These are phyloP conservation scores for Lydus trimaculatus DNA, from an alignment of 2,888 invertebrate species.

Conservation along the genomic window DNA sequence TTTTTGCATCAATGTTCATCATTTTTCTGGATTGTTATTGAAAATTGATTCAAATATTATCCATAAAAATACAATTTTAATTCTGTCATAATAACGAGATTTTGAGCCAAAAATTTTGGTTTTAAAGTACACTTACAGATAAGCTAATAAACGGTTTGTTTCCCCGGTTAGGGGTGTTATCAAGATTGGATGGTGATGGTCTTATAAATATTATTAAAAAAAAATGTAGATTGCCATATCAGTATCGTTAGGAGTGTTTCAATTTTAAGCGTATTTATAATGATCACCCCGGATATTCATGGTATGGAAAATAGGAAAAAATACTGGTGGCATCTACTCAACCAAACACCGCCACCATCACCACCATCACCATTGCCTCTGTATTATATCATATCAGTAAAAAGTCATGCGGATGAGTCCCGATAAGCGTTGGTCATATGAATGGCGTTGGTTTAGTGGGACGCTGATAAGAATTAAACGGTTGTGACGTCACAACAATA, in stretches of 20 bases:
- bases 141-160: neutral
- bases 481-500: conserved; percentile 43
- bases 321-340: conserved; percentile 19
- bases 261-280: conserved; percentile 31
- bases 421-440: conserved; percentile 47
- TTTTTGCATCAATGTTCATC: neutral
- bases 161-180: neutral
- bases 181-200: neutral
- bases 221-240: neutral
- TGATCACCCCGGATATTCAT: conserved; percentile 10
- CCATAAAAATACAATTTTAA: neutral
- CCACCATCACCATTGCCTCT: conserved; percentile 39
- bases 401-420: conserved; percentile 47
- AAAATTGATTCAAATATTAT: neutral
- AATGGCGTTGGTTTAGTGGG: conserved; percentile 50
- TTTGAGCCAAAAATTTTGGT: neutral
- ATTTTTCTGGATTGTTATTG: too few relatives aligned
- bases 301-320: conserved; percentile 24
- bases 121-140: neutral
- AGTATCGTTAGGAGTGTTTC: conserved; percentile 14
- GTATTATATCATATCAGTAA: conserved; percentile 37
- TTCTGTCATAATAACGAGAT: neutral
- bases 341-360: too few relatives aligned
- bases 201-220: neutral
- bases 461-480: conserved; percentile 49